A percentile compares a stretch with the other conserved stretches of the same genome.
Evolutionary conservation across 2,888 invertebrate genomes (phyloP).

Genomic region (Spisula subtruncata): DNA sequence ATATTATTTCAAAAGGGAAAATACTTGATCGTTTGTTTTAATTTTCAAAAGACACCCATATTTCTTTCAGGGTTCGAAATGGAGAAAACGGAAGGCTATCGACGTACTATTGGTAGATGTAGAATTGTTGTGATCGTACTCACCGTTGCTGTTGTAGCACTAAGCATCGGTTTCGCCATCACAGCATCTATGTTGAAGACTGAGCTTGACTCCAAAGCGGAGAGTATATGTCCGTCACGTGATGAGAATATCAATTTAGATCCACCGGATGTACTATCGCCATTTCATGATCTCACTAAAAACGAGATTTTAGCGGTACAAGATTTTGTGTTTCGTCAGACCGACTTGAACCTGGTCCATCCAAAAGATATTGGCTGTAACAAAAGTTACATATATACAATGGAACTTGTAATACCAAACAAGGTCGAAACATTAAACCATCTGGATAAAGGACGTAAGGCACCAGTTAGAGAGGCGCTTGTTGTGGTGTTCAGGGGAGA

Average conservation of each 20-base stretch:
- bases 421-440: conserved; percentile 58
- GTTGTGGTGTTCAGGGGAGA: conserved; percentile 81
- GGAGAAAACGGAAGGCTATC: conserved; percentile 37
- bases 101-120: conserved; percentile 45
- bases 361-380: conserved; percentile 49
- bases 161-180: conserved; percentile 49
- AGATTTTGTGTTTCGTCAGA: conserved; percentile 59
- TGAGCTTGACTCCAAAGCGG: conserved; percentile 35
- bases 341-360: conserved; percentile 57
- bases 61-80: conserved; percentile 33
- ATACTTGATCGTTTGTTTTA: too few relatives aligned
- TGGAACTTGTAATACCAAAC: conserved; percentile 66
- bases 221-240: conserved; percentile 35
- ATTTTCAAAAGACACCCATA: background rate
- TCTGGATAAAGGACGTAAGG: conserved; percentile 57
- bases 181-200: conserved; percentile 29
- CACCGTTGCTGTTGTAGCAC: conserved; percentile 25
- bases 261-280: conserved; percentile 63
- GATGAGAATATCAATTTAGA: conserved; percentile 52
- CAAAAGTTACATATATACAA: conserved; percentile 65
- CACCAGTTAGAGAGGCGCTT: conserved; percentile 76
- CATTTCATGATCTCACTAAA: conserved; percentile 68
- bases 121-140: conserved; percentile 48
- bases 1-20: too few relatives aligned
- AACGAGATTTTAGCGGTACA: conserved; percentile 59